Percentiles rank a stretch among this genome's conserved stretches.
These are phyloP conservation scores for Pelusios castaneus DNA, from an alignment of 2,113 vertebrate genomes.

Conservation along the genomic window DNA sequence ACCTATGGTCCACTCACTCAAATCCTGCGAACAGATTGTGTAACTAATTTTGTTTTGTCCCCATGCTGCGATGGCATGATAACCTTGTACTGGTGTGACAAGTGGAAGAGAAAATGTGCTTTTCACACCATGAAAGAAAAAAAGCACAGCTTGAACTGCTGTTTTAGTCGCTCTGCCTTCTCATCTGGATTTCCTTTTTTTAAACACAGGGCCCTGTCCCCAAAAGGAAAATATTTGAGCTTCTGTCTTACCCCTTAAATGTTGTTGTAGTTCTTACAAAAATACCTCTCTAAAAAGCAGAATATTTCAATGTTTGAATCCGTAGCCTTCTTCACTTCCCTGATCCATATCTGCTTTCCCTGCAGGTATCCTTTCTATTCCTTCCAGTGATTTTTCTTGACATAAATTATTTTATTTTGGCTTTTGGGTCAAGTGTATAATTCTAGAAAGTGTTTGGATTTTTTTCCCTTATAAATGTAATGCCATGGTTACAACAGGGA, in stretches of 20 bases:
- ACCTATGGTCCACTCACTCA: background rate
- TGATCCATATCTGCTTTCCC: background rate
- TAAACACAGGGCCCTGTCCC: background rate
- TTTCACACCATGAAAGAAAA: constrained; percentile 38
- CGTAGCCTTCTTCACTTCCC: background rate
- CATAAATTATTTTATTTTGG: background rate
- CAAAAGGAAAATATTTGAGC: background rate
- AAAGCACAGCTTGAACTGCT: background rate
- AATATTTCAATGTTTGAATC: background rate
- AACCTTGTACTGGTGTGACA: constrained; percentile 24
- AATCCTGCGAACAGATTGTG: background rate
- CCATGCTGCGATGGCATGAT: background rate
- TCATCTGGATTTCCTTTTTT: background rate
- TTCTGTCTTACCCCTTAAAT: background rate
- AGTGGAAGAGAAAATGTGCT: background rate
- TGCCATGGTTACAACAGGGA: background rate
- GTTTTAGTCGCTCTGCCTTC: background rate
- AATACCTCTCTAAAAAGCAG: background rate
- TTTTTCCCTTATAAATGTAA: background rate
- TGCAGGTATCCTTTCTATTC: background rate
- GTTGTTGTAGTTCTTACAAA: constrained; percentile 2
- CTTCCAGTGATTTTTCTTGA: background rate
- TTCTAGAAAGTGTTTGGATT: background rate
- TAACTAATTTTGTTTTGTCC: constrained; percentile 45
- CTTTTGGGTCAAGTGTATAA: background rate